phyloP scores from a whole-genome alignment of 2,797 vertebrate genomes.

The Lagodon rhomboides region DNA sequence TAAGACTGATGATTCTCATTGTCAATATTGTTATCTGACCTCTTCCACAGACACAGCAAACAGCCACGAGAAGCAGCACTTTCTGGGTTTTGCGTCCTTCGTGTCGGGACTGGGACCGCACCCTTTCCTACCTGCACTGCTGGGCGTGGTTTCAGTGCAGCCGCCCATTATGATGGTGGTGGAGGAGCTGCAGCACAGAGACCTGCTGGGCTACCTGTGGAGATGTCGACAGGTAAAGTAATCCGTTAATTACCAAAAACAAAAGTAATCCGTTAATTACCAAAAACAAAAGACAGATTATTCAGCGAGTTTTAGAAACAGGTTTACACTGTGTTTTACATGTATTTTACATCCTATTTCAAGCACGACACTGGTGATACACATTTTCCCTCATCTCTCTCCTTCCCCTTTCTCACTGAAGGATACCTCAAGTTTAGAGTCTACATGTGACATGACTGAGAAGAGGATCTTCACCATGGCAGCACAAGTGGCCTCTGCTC shows the following conservation, averaged over 20 bases:
- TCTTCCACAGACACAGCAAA: constrained; percentile 75
- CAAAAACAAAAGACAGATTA: background rate
- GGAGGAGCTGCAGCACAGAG: constrained; percentile 88
- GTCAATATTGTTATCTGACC: background rate
- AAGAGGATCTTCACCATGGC: constrained; percentile 90
- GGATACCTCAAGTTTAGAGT: constrained; percentile 78
- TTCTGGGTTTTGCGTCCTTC: constrained; percentile 90
- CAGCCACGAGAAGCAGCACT: constrained; percentile 83
- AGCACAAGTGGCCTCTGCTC: constrained; percentile 89
- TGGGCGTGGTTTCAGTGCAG: constrained; percentile 85
- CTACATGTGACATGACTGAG: constrained; percentile 90
- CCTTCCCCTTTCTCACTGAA: constrained; percentile 63
- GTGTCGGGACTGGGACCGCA: constrained; percentile 87
- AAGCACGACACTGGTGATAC: background rate
- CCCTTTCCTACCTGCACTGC: constrained; percentile 86
- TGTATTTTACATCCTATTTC: no score
- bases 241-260: background rate
- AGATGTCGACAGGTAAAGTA: constrained; percentile 83
- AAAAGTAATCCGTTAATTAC: background rate
- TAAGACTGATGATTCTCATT: background rate
- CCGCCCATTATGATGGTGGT: constrained; percentile 85
- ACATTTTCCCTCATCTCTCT: background rate
- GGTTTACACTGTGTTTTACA: background rate
- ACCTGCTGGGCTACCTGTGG: constrained; percentile 93
- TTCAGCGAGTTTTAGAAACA: background rate